These are phyloP conservation scores for Cyrtonyx montezumae DNA, from an alignment of 2,113 vertebrate genomes.

Conservation along the genomic window DNA sequence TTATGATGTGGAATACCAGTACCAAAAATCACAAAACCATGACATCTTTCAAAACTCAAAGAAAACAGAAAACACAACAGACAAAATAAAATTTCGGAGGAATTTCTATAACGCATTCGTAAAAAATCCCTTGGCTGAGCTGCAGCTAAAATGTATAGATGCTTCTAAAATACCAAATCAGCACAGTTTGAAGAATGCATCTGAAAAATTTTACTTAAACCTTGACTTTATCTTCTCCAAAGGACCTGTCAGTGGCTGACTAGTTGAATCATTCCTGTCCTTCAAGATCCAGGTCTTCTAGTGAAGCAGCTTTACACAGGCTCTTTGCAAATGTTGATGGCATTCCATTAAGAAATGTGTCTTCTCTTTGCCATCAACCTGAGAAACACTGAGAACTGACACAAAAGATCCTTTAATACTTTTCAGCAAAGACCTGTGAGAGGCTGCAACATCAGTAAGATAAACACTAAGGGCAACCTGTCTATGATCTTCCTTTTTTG, in stretches of 20 bases:
- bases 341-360: neutral
- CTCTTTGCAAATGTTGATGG: neutral
- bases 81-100: constrained; percentile 28
- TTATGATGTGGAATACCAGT: too few relatives aligned
- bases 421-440: neutral
- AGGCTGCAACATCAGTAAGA: neutral
- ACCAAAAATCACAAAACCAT: too few relatives aligned
- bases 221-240: neutral
- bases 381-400: neutral
- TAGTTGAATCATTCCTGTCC: neutral
- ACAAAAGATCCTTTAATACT: neutral
- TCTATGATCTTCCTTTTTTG: neutral
- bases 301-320: neutral
- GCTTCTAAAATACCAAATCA: neutral
- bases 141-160: neutral
- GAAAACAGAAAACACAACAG: neutral
- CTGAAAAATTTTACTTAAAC: neutral
- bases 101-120: neutral
- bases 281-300: neutral
- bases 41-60: neutral
- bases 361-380: neutral
- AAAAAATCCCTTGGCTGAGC: neutral
- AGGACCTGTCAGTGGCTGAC: neutral
- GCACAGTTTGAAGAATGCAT: neutral
- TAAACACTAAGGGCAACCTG: neutral